Conservation (phyloP, 1,140 invertebrate genomes). For the Dendroctonus ponderosae region DNA sequence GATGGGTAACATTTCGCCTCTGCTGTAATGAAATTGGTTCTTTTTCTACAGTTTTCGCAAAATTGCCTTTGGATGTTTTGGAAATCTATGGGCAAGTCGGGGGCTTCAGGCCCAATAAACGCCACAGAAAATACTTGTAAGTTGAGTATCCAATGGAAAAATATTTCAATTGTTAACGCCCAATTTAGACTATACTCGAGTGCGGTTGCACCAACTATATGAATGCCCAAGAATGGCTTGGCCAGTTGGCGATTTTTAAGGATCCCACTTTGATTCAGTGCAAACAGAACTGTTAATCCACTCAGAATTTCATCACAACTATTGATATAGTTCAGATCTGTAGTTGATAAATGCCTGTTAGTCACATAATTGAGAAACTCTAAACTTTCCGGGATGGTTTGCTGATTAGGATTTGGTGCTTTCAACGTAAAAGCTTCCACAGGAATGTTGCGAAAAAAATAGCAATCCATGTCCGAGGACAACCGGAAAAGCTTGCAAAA, state of each 20-base stretch:
- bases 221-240: conserved; percentile 39
- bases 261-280: conserved; percentile 35
- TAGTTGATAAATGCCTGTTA: neutral
- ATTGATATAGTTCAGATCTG: conserved; percentile 6
- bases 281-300: conserved; percentile 41
- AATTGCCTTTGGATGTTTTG: conserved; percentile 17
- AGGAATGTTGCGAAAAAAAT: conserved; percentile 9
- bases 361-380: conserved; percentile 12
- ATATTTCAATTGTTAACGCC: conserved; percentile 41
- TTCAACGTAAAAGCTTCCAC: neutral
- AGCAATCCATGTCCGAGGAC: conserved; percentile 35
- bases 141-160: conserved; percentile 43
- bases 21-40: conserved; percentile 22
- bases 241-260: conserved; percentile 28
- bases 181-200: conserved; percentile 41
- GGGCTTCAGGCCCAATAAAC: conserved; percentile 45
- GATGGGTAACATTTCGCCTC: conserved; percentile 19
- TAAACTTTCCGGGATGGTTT: neutral
- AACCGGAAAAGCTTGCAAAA: conserved; percentile 41
- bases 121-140: conserved; percentile 36
- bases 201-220: conserved; percentile 44
- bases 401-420: neutral
- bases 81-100: neutral
- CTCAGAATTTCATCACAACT: conserved; percentile 20
- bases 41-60: conserved; percentile 34